These are phyloP conservation scores for Oryctes rhinoceros DNA, from an alignment of 1,140 invertebrate genomes.

Conservation along the genomic window DNA sequence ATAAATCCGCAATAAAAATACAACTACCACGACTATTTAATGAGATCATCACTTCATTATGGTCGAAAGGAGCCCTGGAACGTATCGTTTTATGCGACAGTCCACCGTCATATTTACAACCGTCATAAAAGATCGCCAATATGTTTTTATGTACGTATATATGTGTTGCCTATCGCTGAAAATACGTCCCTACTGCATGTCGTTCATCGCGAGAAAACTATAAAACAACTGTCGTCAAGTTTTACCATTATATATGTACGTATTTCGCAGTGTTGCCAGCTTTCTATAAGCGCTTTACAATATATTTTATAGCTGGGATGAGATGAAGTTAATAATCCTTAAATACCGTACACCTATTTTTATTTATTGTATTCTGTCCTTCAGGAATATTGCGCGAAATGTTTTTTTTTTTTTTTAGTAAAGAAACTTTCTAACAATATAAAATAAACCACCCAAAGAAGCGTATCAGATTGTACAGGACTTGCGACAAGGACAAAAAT, in stretches of 20 bases:
- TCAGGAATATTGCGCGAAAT: too few species aligned
- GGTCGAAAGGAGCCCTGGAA: not conserved
- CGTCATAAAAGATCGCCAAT: constrained; percentile 2
- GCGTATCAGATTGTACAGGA: not conserved
- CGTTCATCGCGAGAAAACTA: not conserved
- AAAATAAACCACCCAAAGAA: too few species aligned
- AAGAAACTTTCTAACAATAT: too few species aligned
- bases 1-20: not conserved
- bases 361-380: too few species aligned
- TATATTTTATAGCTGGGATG: not conserved
- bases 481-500: not conserved
- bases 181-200: not conserved
- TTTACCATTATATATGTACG: not conserved
- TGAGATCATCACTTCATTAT: constrained; percentile 12
- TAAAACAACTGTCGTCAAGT: constrained; percentile 14
- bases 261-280: not conserved
- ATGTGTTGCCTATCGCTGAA: not conserved
- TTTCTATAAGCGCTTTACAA: not conserved
- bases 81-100: not conserved
- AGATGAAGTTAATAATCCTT: not conserved
- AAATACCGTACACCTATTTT: not conserved
- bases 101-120: not conserved
- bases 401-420: too few species aligned
- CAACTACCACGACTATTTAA: not conserved
- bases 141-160: constrained; percentile 16